A percentile compares a stretch with the other conserved stretches of the same genome.
Evolutionary conservation across 2,113 vertebrate genomes (phyloP).

Genomic region (Phalacrocorax pelagicus): DNA sequence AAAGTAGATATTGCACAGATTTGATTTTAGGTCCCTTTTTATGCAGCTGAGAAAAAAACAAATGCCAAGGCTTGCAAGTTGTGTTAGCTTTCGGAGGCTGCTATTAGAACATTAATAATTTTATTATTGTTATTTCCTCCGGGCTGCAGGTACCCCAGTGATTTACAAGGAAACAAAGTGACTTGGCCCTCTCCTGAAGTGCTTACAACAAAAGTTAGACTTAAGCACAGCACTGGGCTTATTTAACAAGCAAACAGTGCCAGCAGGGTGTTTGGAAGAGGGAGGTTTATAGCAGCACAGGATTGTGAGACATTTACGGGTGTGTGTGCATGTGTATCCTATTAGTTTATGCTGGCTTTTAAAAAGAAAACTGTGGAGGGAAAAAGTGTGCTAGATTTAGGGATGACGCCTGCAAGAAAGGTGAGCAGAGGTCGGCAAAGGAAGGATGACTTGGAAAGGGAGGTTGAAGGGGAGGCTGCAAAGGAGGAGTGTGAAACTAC

Average conservation of each 20-base stretch:
- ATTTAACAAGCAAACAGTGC: constrained; percentile 56
- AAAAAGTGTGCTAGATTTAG: not conserved
- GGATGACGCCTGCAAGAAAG: not conserved
- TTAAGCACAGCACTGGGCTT: constrained; percentile 54
- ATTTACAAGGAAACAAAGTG: constrained; percentile 39
- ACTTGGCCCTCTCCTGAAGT: constrained; percentile 9
- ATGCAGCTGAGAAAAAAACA: constrained; percentile 39
- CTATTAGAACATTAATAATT: constrained; percentile 52
- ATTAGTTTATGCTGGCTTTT: constrained; percentile 2
- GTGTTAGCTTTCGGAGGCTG: constrained; percentile 18
- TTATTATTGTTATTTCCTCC: constrained; percentile 43
- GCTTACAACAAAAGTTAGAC: constrained; percentile 41
- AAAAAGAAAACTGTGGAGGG: not conserved
- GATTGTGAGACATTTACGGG: not conserved
- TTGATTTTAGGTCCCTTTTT: constrained; percentile 43
- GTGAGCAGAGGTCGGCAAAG: fast-evolving
- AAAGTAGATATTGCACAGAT: constrained; percentile 36
- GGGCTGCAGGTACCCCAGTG: not conserved
- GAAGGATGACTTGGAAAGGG: not conserved
- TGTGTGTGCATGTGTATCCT: not conserved
- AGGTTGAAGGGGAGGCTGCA: not conserved
- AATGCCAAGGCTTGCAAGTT: constrained; percentile 2
- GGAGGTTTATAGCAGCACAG: constrained; percentile 43
- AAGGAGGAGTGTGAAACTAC: not conserved
- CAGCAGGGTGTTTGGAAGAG: constrained; percentile 45